Conservation (phyloP, 1,140 invertebrate species). For the Drosophila cardini region DNA sequence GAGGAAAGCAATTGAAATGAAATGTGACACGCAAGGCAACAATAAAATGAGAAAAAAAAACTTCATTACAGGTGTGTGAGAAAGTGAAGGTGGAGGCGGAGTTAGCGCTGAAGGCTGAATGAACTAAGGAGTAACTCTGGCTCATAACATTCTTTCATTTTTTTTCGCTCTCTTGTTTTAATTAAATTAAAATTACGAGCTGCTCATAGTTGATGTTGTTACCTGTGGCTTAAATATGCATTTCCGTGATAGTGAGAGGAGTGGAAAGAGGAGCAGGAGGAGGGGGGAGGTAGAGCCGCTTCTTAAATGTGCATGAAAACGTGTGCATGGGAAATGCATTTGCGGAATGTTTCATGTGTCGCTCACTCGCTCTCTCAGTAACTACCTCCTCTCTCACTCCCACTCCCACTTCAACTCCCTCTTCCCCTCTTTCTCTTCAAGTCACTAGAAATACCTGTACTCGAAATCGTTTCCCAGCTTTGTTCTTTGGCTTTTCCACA, state of each 20-base stretch:
- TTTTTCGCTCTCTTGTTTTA: slow-evolving; percentile 35
- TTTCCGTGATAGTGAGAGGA: slow-evolving; percentile 7
- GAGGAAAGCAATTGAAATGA: slow-evolving; percentile 47
- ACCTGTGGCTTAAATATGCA: slow-evolving; percentile 33
- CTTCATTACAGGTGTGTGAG: slow-evolving; percentile 45
- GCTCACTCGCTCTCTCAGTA: not conserved
- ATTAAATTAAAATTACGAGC: slow-evolving; percentile 56
- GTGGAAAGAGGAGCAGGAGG: not conserved
- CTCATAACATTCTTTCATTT: slow-evolving; percentile 11
- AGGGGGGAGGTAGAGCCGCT: not conserved
- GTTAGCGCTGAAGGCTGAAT: not conserved
- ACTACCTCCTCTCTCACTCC: no score
- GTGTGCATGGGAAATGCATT: slow-evolving; percentile 64
- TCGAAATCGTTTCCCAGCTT: slow-evolving; percentile 54
- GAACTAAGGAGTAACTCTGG: not conserved
- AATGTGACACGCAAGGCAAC: slow-evolving; percentile 57
- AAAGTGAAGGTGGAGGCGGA: slow-evolving; percentile 48
- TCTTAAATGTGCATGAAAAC: slow-evolving; percentile 50
- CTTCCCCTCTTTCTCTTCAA: not conserved
- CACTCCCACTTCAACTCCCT: no score
- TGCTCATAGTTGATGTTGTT: slow-evolving; percentile 26
- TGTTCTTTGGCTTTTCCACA: slow-evolving; percentile 34
- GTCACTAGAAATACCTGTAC: not conserved
- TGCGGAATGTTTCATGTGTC: slow-evolving; percentile 55
- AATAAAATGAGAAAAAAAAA: slow-evolving; percentile 30